These are phyloP conservation scores for Corythaeola cristata DNA, from an alignment of 2,113 vertebrate genomes.

Conservation along the genomic window DNA sequence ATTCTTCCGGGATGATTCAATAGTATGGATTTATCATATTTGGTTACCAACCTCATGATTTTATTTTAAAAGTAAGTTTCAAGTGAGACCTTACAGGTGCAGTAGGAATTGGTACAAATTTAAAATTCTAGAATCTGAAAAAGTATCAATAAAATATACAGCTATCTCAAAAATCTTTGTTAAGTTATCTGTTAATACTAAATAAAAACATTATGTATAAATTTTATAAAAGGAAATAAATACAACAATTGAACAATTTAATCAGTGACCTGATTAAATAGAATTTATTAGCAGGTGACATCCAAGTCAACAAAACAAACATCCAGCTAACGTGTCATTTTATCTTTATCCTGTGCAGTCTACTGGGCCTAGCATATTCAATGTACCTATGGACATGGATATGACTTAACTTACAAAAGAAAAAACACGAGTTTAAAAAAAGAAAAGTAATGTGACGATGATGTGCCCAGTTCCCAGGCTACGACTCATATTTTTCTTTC, in stretches of 20 bases:
- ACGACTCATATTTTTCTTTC: slow-evolving; percentile 13
- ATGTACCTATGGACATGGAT: neutral
- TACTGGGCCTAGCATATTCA: neutral
- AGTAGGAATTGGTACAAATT: neutral
- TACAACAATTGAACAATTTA: neutral
- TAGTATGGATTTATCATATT: neutral
- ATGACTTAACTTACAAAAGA: neutral
- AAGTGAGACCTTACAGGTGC: neutral
- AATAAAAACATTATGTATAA: neutral
- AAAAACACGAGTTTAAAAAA: neutral
- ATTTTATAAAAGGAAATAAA: neutral
- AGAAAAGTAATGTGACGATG: neutral
- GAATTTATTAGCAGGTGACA: neutral
- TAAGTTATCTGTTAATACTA: neutral
- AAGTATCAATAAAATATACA: neutral
- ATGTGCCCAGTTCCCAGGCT: neutral
- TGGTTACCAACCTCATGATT: neutral
- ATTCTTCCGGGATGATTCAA: neutral
- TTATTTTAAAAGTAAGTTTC: neutral
- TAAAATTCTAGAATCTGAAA: neutral
- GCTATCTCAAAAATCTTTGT: neutral
- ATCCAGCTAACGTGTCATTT: neutral
- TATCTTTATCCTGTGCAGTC: neutral
- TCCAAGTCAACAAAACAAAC: neutral
- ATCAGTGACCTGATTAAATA: neutral